phyloP scores from a whole-genome alignment of 2,888 invertebrate species.

The Campopleginae sp. region DNA sequence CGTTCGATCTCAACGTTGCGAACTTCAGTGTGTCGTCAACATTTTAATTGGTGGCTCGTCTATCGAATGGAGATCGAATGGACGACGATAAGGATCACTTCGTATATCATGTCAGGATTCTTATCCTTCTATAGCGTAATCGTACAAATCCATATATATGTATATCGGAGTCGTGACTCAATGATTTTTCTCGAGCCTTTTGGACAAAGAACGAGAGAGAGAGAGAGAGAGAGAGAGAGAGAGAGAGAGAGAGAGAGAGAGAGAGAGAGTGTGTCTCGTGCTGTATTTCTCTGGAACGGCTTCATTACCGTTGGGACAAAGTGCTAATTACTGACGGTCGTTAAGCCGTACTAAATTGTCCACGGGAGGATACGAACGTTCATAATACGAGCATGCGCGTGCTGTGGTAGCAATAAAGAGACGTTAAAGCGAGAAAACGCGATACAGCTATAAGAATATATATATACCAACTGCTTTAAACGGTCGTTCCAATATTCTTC shows the following conservation, averaged over 20 bases:
- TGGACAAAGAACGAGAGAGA: neutral
- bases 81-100: constrained; percentile 46
- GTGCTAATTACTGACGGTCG: constrained; percentile 77
- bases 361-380: constrained; percentile 38
- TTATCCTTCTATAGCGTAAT: constrained; percentile 24
- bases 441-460: constrained; percentile 26
- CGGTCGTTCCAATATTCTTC: constrained; percentile 1
- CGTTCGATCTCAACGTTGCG: too few species aligned
- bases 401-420: constrained; percentile 30
- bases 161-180: constrained; percentile 24
- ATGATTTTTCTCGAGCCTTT: constrained; percentile 32
- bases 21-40: too few species aligned
- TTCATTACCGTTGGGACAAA: constrained; percentile 76
- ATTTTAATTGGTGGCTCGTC: constrained; percentile 39
- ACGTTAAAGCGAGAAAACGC: constrained; percentile 44
- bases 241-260: neutral
- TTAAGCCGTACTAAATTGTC: constrained; percentile 76
- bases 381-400: constrained; percentile 47
- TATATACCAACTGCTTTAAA: constrained; percentile 20
- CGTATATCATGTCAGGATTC: constrained; percentile 43
- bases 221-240: neutral
- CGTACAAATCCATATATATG: constrained; percentile 2
- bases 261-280: constrained; percentile 51
- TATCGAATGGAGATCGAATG: constrained; percentile 54
- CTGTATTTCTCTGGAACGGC: constrained; percentile 72